phyloP scores from a whole-genome alignment of 2,797 vertebrate species.

The Pangasius sanitwongsei region DNA sequence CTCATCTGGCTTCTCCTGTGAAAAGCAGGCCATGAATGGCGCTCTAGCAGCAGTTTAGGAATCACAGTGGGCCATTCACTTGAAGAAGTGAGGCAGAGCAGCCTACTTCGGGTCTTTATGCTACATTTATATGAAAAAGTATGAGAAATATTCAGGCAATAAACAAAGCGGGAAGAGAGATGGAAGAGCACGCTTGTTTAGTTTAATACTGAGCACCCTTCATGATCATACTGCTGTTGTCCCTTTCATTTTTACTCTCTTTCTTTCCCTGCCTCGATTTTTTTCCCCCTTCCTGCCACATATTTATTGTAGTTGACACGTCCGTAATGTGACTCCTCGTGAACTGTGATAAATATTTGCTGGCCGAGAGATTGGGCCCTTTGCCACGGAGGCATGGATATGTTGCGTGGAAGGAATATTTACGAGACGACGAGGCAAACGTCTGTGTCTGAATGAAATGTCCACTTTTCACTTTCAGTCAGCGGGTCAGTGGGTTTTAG shows the following conservation, averaged over 20 bases:
- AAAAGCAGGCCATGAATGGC: slow-evolving; percentile 21
- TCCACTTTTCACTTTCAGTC: slow-evolving; percentile 31
- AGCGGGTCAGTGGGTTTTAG: slow-evolving; percentile 10
- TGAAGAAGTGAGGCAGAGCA: slow-evolving; percentile 17
- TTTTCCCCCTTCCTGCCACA: not conserved
- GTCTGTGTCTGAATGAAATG: not conserved
- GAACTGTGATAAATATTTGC: slow-evolving; percentile 24
- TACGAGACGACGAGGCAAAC: slow-evolving; percentile 20
- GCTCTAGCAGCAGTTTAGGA: slow-evolving; percentile 26
- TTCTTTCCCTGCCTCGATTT: not conserved
- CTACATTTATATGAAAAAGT: not conserved
- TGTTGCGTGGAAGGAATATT: slow-evolving; percentile 39
- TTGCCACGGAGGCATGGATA: slow-evolving; percentile 33
- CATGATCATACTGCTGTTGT: slow-evolving; percentile 18
- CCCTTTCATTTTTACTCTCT: slow-evolving; percentile 15
- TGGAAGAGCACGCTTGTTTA: not conserved
- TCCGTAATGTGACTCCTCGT: not conserved
- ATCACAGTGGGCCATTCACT: slow-evolving; percentile 39
- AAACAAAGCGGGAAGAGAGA: slow-evolving; percentile 11
- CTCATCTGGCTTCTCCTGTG: slow-evolving; percentile 7
- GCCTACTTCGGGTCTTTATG: not conserved
- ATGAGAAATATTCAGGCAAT: not conserved
- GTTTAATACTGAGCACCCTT: not conserved
- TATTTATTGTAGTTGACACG: slow-evolving; percentile 24
- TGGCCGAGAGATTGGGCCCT: slow-evolving; percentile 23